phyloP scores from a whole-genome alignment of 2,797 vertebrate genomes.

The Huso huso region DNA sequence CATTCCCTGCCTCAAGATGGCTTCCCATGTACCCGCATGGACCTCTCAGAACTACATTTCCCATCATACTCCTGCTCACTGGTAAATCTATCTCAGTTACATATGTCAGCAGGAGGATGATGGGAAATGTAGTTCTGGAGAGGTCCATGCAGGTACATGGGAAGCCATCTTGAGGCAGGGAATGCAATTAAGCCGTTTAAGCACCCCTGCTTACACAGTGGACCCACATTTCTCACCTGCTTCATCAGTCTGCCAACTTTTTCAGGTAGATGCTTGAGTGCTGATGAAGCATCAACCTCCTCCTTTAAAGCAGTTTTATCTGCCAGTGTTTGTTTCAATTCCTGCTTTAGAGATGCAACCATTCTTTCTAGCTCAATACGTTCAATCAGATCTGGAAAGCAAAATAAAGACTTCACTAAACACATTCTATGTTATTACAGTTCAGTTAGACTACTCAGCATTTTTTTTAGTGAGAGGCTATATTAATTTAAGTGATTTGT shows the following conservation, averaged over 20 bases:
- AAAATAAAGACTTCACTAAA: not conserved
- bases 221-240: slow-evolving; percentile 28
- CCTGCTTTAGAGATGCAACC: slow-evolving; percentile 48
- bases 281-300: slow-evolving; percentile 49
- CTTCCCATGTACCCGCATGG: no score
- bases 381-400: slow-evolving; percentile 57
- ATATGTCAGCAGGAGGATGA: no score
- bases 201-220: not conserved
- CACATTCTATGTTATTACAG: not conserved
- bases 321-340: slow-evolving; percentile 51
- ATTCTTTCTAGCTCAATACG: slow-evolving; percentile 60
- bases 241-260: slow-evolving; percentile 35
- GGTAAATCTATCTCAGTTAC: no score
- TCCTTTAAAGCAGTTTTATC: slow-evolving; percentile 48
- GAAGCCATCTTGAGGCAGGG: not conserved
- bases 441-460: no score
- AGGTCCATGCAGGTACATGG: no score
- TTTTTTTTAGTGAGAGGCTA: no score
- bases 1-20: no score
- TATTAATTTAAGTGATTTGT: not conserved
- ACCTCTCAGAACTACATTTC: no score
- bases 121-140: no score
- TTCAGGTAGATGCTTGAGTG: slow-evolving; percentile 26
- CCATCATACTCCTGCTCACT: no score
- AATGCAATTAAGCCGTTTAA: not conserved